Evolutionary conservation across 2,797 vertebrate genomes (phyloP), one percentile per base, ranked within the genome.

Genomic region (Leuciscus waleckii): DNA sequence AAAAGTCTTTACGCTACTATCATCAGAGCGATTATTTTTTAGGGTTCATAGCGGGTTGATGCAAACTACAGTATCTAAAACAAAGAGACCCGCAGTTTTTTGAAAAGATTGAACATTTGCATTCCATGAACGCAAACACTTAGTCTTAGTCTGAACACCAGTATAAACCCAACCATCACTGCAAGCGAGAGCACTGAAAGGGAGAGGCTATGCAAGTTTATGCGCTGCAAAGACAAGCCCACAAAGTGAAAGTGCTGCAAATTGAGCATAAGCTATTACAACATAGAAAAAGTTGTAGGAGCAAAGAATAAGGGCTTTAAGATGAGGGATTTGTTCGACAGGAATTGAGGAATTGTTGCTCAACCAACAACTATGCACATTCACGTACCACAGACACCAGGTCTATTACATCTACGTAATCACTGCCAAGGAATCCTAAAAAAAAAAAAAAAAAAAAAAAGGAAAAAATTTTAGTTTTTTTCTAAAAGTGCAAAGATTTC

Each of bases 181-280:
- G 56, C 19, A 65, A 43, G 37, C 49, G 19, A 41, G 23, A 68
- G 43, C 23, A 26, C 43, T 77, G 29, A 67, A 54, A 54, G 63
- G 73, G 43, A 83, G 74, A 56, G 71, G 79, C 14, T 9, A 16
- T 83, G 73, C 89, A 89, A 85, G 88, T 89, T 88, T 82, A 68
- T 37, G 56, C 69, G 69, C 79, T 58, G 78, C 78, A 67, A 70
- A 54, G 67, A 85, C 88, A 86, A 70, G 87, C 79, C 84, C 58
- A 14, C 58, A 80, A 87, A 88, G 74, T 32, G 87, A 87, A 89
- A 88, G 90, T 82, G 63, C 58, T 80, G 85, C 35, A 84, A 79
- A 86, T 51, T 71, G 51, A 51, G 41, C 54, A 19, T 81, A 46
- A 32, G 85, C 63, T 82, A 23, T 85, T 73, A 88, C 85, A 56